Evolutionary conservation across 2,113 vertebrate genomes (phyloP).

Genomic region (Morone saxatilis): DNA sequence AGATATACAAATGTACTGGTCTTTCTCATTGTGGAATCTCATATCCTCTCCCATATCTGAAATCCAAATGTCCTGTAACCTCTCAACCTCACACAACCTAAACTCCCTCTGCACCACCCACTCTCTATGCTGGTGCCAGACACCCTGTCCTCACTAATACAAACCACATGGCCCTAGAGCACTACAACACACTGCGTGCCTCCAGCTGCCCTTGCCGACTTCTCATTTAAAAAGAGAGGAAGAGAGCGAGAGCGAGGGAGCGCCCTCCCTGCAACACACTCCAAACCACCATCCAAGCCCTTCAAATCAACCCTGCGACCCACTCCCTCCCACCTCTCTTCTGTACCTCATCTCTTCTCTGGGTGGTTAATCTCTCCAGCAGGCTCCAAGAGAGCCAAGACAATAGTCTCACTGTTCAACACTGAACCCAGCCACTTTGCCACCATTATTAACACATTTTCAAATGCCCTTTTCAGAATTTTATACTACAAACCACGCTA

Average conservation of each 20-base stretch:
- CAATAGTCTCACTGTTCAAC: conserved; percentile 85
- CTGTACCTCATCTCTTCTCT: conserved; percentile 79
- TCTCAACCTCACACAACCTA: conserved; percentile 78
- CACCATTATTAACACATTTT: conserved; percentile 85
- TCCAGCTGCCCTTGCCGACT: conserved; percentile 77
- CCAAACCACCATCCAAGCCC: conserved; percentile 79
- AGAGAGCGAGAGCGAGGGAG: conserved; percentile 57
- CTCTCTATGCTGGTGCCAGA: conserved; percentile 83
- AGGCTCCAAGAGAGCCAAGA: conserved; percentile 79
- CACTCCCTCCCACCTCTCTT: conserved; percentile 62
- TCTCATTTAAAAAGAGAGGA: conserved; percentile 76
- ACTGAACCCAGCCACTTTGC: conserved; percentile 73
- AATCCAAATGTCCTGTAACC: conserved; percentile 82
- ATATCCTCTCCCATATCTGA: conserved; percentile 73
- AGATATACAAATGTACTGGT: conserved; percentile 34
- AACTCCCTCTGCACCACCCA: conserved; percentile 78
- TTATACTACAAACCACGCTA: conserved; percentile 71
- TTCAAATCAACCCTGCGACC: conserved; percentile 77
- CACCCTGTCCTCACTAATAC: conserved; percentile 86
- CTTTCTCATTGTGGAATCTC: conserved; percentile 58
- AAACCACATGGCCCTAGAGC: conserved; percentile 85
- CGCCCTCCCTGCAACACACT: conserved; percentile 65
- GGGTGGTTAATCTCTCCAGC: conserved; percentile 82
- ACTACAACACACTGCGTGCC: conserved; percentile 80
- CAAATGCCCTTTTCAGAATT: conserved; percentile 78